Evolutionary conservation across 2,888 invertebrate genomes (phyloP).

Genomic region (Archips xylosteana): DNA sequence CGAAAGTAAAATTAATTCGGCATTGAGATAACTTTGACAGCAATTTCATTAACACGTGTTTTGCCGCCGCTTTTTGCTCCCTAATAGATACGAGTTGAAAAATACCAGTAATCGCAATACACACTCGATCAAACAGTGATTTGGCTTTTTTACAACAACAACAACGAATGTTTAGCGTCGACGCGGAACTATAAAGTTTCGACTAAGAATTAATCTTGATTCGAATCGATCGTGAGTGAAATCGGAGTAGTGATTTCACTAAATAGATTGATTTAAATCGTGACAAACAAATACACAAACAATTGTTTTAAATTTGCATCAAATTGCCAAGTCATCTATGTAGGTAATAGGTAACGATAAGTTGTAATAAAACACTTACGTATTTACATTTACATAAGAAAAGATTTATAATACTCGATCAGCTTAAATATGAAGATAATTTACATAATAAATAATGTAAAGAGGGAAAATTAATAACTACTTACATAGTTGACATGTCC

Average conservation of each 20-base stretch:
- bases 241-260: slow-evolving; percentile 44
- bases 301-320: slow-evolving; percentile 40
- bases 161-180: slow-evolving; percentile 30
- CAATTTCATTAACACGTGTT: slow-evolving; percentile 65
- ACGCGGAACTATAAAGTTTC: slow-evolving; percentile 28
- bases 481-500: not conserved
- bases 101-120: slow-evolving; percentile 39
- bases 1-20: slow-evolving; percentile 82
- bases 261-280: slow-evolving; percentile 47
- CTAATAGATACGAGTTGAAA: slow-evolving; percentile 48
- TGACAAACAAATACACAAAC: slow-evolving; percentile 42
- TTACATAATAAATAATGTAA: not conserved
- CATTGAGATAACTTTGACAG: slow-evolving; percentile 68
- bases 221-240: slow-evolving; percentile 50
- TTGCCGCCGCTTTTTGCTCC: slow-evolving; percentile 49
- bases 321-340: slow-evolving; percentile 17
- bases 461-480: not conserved
- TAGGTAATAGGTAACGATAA: not conserved
- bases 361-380: not conserved
- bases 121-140: slow-evolving; percentile 44
- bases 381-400: not conserved
- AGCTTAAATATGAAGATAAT: not conserved
- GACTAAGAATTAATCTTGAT: slow-evolving; percentile 41
- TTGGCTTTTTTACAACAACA: slow-evolving; percentile 43
- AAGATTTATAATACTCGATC: not conserved